Evolutionary conservation across 2,113 vertebrate species (phyloP).

Genomic region (Phasianus colchicus): DNA sequence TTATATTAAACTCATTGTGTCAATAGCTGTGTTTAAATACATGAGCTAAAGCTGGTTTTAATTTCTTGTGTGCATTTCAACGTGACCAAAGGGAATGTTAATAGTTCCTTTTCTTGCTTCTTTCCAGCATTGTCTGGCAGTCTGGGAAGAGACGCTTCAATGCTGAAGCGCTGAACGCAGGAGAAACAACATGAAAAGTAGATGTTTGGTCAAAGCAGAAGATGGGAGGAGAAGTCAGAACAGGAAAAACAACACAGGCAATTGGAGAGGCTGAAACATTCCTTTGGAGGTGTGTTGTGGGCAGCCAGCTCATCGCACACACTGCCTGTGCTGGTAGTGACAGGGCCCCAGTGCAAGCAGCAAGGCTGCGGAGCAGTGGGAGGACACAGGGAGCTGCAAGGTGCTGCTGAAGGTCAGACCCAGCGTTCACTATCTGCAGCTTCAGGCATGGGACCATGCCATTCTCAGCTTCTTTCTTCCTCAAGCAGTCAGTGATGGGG

Average conservation of each 20-base stretch:
- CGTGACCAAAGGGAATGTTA: background rate
- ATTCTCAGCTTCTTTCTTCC: background rate
- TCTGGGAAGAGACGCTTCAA: background rate
- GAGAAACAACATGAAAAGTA: background rate
- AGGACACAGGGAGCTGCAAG: background rate
- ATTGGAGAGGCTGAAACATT: background rate
- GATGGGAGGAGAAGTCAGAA: background rate
- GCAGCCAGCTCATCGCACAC: background rate
- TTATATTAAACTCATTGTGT: background rate
- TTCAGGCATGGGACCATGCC: background rate
- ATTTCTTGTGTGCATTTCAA: background rate
- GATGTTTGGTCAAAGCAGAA: background rate
- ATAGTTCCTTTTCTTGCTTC: background rate
- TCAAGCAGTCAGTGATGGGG: rapidly evolving
- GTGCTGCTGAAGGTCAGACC: background rate
- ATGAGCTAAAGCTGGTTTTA: constrained; percentile 11
- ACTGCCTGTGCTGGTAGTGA: background rate
- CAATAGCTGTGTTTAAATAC: background rate
- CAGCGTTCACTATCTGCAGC: background rate
- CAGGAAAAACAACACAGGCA: background rate
- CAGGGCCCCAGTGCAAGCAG: background rate
- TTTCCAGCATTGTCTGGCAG: background rate
- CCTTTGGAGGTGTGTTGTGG: background rate
- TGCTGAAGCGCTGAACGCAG: background rate
- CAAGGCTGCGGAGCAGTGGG: background rate